These are phyloP conservation scores for Hapalemur alaotrensis DNA, from an alignment of 2,797 vertebrate genomes.

Conservation along the genomic window DNA sequence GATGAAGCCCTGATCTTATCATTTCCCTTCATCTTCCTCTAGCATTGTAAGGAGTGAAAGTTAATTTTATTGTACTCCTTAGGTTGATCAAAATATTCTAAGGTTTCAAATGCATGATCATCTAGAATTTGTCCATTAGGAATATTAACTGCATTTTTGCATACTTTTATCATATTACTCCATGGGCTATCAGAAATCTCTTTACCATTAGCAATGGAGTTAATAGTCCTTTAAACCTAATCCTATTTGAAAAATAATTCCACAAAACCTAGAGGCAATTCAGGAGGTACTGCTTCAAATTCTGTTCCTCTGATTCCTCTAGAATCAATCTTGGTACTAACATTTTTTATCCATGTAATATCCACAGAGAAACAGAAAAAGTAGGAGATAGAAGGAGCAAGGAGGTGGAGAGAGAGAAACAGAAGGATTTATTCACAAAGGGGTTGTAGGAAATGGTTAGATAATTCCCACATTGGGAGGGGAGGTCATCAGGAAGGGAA, in stretches of 20 bases:
- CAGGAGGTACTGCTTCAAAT: background rate
- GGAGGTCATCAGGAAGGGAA: background rate
- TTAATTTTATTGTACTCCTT: background rate
- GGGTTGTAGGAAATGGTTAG: background rate
- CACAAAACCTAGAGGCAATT: background rate
- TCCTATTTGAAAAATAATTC: background rate
- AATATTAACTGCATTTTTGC: background rate
- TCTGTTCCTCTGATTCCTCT: background rate
- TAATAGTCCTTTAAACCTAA: background rate
- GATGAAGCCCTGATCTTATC: background rate
- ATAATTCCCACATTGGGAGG: background rate
- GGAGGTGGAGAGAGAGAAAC: background rate
- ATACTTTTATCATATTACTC: background rate
- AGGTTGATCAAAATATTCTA: background rate
- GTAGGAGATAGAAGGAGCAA: background rate
- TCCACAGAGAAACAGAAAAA: background rate
- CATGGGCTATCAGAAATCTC: background rate
- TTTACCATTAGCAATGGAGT: background rate
- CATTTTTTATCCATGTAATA: background rate
- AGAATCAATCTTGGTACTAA: background rate
- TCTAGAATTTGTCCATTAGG: background rate
- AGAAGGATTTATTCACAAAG: background rate
- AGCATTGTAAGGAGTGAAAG: background rate
- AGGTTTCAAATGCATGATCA: background rate
- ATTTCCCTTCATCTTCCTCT: background rate